Conservation (phyloP, 2,797 vertebrate species). For the Chiloscyllium punctatum region DNA sequence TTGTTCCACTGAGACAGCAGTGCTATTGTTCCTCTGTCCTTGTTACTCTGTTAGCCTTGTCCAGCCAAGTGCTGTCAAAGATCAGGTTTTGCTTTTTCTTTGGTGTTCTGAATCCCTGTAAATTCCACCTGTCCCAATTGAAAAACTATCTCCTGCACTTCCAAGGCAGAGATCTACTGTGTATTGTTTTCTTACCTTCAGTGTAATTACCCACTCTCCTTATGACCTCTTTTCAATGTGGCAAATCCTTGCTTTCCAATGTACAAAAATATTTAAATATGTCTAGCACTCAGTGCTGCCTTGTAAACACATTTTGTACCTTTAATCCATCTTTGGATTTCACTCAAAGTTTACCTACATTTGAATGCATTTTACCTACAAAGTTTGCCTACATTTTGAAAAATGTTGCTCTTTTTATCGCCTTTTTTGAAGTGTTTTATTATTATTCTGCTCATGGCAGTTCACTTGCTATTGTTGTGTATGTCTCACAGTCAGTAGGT, state of each 20-base stretch:
- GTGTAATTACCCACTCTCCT: background rate
- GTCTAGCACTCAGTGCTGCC: background rate
- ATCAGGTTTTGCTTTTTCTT: conserved; percentile 17
- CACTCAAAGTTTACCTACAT: background rate
- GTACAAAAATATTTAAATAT: background rate
- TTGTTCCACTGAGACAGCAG: background rate
- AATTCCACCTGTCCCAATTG: background rate
- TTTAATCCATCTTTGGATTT: background rate
- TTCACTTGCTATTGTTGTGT: background rate
- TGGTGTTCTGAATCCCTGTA: background rate
- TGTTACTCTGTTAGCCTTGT: conserved; percentile 1
- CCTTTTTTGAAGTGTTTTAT: background rate
- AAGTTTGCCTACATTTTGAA: background rate
- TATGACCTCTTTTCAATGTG: background rate
- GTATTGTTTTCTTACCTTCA: background rate
- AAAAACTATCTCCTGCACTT: background rate
- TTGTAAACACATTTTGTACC: background rate
- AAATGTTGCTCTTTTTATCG: background rate
- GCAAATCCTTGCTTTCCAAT: background rate
- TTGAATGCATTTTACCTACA: no score
- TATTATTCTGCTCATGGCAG: background rate
- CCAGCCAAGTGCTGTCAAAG: background rate
- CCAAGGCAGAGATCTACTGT: background rate
- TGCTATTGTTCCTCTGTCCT: background rate
- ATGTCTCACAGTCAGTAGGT: no score